phyloP scores from a whole-genome alignment of 2,888 invertebrate species.

The Spisula subtruncata region DNA sequence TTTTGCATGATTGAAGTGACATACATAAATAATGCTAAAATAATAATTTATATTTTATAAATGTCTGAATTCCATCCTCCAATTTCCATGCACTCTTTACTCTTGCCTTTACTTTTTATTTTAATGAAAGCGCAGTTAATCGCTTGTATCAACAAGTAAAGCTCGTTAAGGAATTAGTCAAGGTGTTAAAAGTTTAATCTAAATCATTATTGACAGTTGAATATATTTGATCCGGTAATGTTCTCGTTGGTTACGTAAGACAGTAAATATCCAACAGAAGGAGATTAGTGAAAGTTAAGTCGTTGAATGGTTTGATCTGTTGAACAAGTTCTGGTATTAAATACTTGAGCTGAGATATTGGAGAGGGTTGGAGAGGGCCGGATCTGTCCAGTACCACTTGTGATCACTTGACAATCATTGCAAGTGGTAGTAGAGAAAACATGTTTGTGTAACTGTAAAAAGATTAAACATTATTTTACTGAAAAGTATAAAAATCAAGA shows the following conservation, averaged over 20 bases:
- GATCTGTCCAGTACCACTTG: conserved; percentile 3
- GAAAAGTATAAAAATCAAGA: not conserved
- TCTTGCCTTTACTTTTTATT: conserved; percentile 1
- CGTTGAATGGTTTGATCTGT: not conserved
- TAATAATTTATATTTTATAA: too few relatives aligned
- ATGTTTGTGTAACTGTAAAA: not conserved
- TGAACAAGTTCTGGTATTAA: not conserved
- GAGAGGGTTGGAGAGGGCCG: not conserved
- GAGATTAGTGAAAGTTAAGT: conserved; percentile 6
- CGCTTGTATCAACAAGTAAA: not conserved
- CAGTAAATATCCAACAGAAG: not conserved
- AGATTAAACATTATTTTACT: not conserved
- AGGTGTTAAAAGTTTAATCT: conserved; percentile 66
- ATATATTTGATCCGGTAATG: conserved; percentile 50
- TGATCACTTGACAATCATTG: not conserved
- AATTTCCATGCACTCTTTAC: too few relatives aligned
- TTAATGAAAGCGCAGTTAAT: not conserved
- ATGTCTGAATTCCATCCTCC: too few relatives aligned
- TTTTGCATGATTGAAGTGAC: too few relatives aligned
- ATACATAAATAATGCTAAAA: too few relatives aligned
- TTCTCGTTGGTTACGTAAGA: conserved; percentile 26
- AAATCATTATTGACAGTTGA: conserved; percentile 38
- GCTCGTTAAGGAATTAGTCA: conserved; percentile 57
- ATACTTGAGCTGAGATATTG: not conserved
- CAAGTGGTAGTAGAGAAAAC: not conserved